Evolutionary conservation across 2,888 invertebrate genomes (phyloP).

Genomic region (Scotopteryx bipunctaria): DNA sequence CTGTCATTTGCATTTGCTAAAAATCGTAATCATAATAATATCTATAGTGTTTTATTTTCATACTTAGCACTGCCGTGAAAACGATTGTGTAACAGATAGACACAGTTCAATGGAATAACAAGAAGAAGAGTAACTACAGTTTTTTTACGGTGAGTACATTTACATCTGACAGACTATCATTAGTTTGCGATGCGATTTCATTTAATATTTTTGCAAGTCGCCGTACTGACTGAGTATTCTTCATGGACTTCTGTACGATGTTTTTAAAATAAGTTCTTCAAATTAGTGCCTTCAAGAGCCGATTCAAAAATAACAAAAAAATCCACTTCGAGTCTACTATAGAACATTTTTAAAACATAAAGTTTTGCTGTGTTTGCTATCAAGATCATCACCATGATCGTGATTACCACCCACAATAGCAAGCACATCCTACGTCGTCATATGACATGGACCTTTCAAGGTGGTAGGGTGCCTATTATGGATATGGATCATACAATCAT

Average conservation of each 20-base stretch:
- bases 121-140: conserved; percentile 4
- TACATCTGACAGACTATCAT: conserved; percentile 46
- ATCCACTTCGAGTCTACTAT: no score
- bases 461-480: conserved; percentile 53
- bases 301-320: background rate
- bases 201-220: conserved; percentile 43
- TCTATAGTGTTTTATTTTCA: conserved; percentile 51
- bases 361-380: no score
- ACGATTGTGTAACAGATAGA: conserved; percentile 54
- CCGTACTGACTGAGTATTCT: background rate
- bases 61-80: conserved; percentile 52
- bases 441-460: conserved; percentile 57
- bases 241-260: background rate
- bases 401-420: conserved; percentile 44
- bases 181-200: conserved; percentile 59
- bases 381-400: conserved; percentile 42
- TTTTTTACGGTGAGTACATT: conserved; percentile 31
- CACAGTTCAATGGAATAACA: conserved; percentile 23
- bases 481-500: conserved; percentile 36
- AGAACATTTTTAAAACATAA: no score
- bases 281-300: no score
- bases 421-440: conserved; percentile 40
- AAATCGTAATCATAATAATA: conserved; percentile 63
- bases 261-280: background rate
- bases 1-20: conserved; percentile 56